These are phyloP conservation scores for Orthonevra nobilis DNA, from an alignment of 2,888 invertebrate genomes.

Conservation along the genomic window DNA sequence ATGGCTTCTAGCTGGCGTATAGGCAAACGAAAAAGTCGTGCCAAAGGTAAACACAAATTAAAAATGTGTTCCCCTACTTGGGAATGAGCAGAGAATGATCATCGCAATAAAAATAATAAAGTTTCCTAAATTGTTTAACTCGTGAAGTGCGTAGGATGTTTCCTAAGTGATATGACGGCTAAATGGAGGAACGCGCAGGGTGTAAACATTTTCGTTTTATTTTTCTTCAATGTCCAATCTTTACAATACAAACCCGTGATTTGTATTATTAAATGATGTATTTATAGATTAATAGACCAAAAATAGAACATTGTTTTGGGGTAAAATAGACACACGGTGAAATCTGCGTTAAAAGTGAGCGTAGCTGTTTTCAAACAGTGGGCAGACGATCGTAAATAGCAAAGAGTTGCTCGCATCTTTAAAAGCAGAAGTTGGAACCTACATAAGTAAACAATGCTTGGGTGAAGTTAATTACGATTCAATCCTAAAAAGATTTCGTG, in stretches of 20 bases:
- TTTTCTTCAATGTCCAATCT: constrained; percentile 40
- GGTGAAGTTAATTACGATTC: too few species aligned
- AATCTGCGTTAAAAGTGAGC: constrained; percentile 52
- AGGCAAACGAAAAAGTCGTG: constrained; percentile 78
- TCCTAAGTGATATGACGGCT: constrained; percentile 5
- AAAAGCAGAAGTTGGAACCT: too few species aligned
- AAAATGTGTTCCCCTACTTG: constrained; percentile 51
- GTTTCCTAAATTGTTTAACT: constrained; percentile 40
- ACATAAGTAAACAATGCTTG: constrained; percentile 4
- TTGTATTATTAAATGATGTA: constrained; percentile 63
- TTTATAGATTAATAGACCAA: constrained; percentile 52
- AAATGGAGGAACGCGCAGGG: constrained; percentile 49
- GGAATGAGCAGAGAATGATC: constrained; percentile 28
- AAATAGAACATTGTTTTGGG: constrained; percentile 61
- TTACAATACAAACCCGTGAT: constrained; percentile 61
- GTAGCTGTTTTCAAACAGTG: constrained; percentile 2
- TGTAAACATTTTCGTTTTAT: constrained; percentile 50
- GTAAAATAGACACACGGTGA: constrained; percentile 38
- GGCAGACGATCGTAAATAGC: too few species aligned
- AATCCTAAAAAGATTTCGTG: constrained; percentile 3
- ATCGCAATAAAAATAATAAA: constrained; percentile 35
- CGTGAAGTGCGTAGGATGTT: constrained; percentile 57
- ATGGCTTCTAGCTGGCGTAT: constrained; percentile 80
- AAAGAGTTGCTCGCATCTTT: constrained; percentile 41
- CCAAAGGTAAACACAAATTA: constrained; percentile 77